Base-by-base conservation (phyloP, 2,797 vertebrate genomes). In the Gallinago nigripennis region DNA sequence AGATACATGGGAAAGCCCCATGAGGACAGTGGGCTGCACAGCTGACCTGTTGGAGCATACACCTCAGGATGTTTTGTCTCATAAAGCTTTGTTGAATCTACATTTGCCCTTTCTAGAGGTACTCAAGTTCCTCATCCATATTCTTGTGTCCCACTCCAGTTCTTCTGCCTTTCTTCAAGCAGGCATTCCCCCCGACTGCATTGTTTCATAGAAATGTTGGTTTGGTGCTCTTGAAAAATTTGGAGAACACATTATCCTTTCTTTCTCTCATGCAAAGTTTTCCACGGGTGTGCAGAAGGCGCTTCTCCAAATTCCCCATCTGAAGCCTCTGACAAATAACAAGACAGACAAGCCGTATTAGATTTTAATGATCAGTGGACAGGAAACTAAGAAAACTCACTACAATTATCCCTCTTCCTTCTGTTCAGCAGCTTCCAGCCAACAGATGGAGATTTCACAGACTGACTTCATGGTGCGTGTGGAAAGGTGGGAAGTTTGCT, bases 261-360 rank as follows among this genome's bases (percentile, higher is more conserved):
- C 76, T 82, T 92, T 31, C 19, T 92, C 45, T 80, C 17, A 31
- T 30, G 60, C 3, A 9, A 92, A 72, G 43, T 58, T 92, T 84
- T 86, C 63, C 66, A 88, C 3, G 12, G 70, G 21, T 56, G 5
- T 54, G 80, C 86, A 82, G 76, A 89, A 86, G 76, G 23, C 14
- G 19, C 23, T 25, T 91, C 56, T 93, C 69, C 90, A 83, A 65
- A 71, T 43, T 87, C 21, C 54, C 10, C 68, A 75, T 57, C 27
- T 73, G 92, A 95, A 82, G 90, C 18, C 48, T 79, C 93, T 97
- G 86, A 80, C 41, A 94, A 91, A 91, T 48, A 91, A 90, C 31
- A 90, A 92, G 68, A 94, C 28, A 95, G 65, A 87, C 18, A 95
- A 85, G 90, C 12, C 57, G 16, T 16, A 61, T 97, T 86, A 96